Base-by-base conservation (phyloP, 1,140 invertebrate species). In the Drosophila murphyi region DNA sequence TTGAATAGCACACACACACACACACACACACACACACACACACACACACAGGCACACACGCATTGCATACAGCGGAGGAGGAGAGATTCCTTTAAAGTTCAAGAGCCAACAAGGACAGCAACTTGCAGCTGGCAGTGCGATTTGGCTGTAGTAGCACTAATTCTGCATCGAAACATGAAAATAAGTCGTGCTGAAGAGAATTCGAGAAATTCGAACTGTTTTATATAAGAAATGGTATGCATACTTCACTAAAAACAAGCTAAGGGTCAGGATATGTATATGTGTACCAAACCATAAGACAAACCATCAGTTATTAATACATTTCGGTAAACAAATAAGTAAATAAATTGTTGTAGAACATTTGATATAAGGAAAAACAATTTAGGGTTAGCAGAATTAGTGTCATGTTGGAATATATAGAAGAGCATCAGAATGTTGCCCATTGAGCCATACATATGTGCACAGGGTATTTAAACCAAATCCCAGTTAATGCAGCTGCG, bases 401-500 rank as follows among this genome's bases (percentile, higher is more conserved):
- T 4, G 20, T 20, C 20, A 20, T 20, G 0, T 20, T 20, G 10
- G 10, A 43, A n/a, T 43, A 0, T 43, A 20, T 20, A 20, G 20
- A 20, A 20, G 20, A 20, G 20, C 0, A 43, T 43, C 10, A 43
- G 10, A n/a, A n/a, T n/a, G 10, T 4, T 43, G 10, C 10, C 39
- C 39, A n/a, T 43, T 43, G 1, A 4, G 3, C 5, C 5, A 29
- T 48, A 6, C 7, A 5, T 31, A 20, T 50, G 8, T 3, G 34
- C 32, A 61, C 56, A 73, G 64, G 71, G 71, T 69, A 68, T 69
- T 5, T 10, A 41, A 71, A 45, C 54, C 72, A 87, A 83, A 87
- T 82, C 83, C 83, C 43, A 83, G 76, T 80, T 88, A 87, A 87
- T 88, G 83, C 83, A 87, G 78, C 83, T 82, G 74, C 82, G 73